These are phyloP conservation scores for Lontra canadensis DNA, from an alignment of 2,113 vertebrate species.

Conservation along the genomic window DNA sequence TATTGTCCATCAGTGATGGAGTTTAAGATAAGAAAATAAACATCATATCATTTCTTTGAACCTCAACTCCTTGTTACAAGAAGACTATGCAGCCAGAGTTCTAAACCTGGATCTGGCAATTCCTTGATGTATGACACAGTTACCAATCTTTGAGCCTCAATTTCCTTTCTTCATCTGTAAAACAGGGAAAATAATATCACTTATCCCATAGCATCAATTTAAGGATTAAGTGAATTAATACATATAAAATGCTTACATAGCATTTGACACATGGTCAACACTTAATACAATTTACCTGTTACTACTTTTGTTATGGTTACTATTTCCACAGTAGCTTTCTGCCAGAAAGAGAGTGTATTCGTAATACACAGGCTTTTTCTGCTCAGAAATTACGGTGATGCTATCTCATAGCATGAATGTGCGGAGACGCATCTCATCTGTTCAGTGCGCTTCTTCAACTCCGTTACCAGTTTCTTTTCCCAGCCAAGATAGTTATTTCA, in stretches of 20 bases:
- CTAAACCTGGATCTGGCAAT: neutral
- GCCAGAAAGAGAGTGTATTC: neutral
- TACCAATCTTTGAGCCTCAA: neutral
- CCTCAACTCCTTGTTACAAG: neutral
- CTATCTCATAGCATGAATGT: neutral
- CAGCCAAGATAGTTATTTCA: neutral
- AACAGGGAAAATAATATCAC: neutral
- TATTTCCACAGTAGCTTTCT: neutral
- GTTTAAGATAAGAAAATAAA: slow-evolving; percentile 19
- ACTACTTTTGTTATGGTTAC: neutral
- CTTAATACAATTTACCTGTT: neutral
- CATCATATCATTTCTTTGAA: neutral
- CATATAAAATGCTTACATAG: neutral
- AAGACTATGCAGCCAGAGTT: neutral
- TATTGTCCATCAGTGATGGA: neutral
- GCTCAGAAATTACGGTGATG: neutral
- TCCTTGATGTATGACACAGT: neutral
- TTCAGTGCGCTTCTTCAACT: neutral
- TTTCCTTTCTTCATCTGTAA: neutral
- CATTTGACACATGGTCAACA: neutral
- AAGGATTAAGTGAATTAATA: slow-evolving; percentile 6
- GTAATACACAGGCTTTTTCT: neutral
- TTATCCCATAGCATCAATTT: neutral
- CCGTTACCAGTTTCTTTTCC: neutral
- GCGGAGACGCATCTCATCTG: neutral